These are phyloP conservation scores for Melanchra persicariae DNA, from an alignment of 2,888 invertebrate species.

Conservation along the genomic window DNA sequence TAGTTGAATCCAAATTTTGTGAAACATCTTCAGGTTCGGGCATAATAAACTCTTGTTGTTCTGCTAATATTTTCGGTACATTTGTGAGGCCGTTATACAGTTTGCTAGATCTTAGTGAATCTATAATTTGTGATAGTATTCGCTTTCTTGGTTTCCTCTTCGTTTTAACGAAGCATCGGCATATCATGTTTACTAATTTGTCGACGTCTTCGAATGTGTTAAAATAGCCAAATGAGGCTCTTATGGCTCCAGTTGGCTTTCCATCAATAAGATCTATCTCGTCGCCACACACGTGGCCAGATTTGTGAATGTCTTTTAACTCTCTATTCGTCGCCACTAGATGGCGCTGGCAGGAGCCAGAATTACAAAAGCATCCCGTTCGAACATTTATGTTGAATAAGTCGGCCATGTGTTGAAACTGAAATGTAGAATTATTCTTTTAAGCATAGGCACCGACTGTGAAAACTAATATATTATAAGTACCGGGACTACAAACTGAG, in stretches of 20 bases:
- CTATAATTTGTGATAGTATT: slow-evolving; percentile 48
- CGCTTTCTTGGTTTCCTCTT: slow-evolving; percentile 79
- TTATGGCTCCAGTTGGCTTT: slow-evolving; percentile 97
- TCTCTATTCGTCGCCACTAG: slow-evolving; percentile 93
- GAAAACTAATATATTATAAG: background rate
- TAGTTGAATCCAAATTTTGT: slow-evolving; percentile 67
- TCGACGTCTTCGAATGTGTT: slow-evolving; percentile 94
- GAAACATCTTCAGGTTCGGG: slow-evolving; percentile 51
- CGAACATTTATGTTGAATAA: slow-evolving; percentile 96
- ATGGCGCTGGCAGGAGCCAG: slow-evolving; percentile 97
- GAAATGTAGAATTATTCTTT: slow-evolving; percentile 60
- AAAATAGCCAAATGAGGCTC: slow-evolving; percentile 98
- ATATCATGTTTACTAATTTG: slow-evolving; percentile 93
- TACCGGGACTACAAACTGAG: background rate
- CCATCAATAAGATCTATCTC: slow-evolving; percentile 96
- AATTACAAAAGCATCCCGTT: slow-evolving; percentile 99
- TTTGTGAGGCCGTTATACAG: slow-evolving; percentile 63
- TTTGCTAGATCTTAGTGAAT: slow-evolving; percentile 54
- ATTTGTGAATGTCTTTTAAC: slow-evolving; percentile 94
- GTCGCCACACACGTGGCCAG: slow-evolving; percentile 98
- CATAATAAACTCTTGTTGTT: slow-evolving; percentile 61
- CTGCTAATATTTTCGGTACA: slow-evolving; percentile 63
- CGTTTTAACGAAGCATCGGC: slow-evolving; percentile 92
- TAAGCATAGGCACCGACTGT: background rate
- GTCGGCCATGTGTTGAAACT: slow-evolving; percentile 97